phyloP scores from a whole-genome alignment of 1,140 invertebrate species.

The Diprion similis region DNA sequence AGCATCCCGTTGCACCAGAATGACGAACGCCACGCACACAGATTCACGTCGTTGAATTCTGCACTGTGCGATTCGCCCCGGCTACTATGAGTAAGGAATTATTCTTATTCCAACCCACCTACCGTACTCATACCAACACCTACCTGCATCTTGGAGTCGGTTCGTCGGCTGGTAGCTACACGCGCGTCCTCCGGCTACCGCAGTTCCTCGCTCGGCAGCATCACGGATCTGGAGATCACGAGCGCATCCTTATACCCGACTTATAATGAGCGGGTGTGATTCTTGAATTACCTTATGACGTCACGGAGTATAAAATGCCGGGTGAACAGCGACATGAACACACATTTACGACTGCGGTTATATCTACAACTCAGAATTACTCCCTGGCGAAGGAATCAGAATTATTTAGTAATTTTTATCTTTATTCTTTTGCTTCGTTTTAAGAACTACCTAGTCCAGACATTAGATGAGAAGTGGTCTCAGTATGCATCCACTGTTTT shows the following conservation, averaged over 20 bases:
- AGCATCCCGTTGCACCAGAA: background rate
- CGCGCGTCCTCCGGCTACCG: background rate
- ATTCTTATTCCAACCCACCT: background rate
- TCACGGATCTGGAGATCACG: background rate
- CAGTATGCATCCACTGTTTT: too few relatives aligned
- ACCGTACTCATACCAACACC: background rate
- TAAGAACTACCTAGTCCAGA: too few relatives aligned
- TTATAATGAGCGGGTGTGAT: background rate
- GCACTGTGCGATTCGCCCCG: background rate
- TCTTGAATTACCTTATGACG: background rate
- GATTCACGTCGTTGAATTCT: background rate
- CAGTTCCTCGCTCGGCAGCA: background rate
- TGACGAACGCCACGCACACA: background rate
- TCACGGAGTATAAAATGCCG: slow-evolving; percentile 1
- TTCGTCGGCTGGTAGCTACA: too few relatives aligned
- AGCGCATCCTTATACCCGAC: background rate
- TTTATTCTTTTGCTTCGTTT: too few relatives aligned
- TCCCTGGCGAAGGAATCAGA: too few relatives aligned
- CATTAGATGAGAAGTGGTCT: too few relatives aligned
- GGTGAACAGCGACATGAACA: too few relatives aligned
- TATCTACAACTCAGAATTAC: too few relatives aligned
- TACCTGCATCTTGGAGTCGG: background rate
- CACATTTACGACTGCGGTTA: too few relatives aligned
- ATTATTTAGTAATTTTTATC: too few relatives aligned
- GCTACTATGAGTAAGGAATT: background rate